phyloP scores from a whole-genome alignment of 2,888 invertebrate species.

The Himalopsyche japonica region DNA sequence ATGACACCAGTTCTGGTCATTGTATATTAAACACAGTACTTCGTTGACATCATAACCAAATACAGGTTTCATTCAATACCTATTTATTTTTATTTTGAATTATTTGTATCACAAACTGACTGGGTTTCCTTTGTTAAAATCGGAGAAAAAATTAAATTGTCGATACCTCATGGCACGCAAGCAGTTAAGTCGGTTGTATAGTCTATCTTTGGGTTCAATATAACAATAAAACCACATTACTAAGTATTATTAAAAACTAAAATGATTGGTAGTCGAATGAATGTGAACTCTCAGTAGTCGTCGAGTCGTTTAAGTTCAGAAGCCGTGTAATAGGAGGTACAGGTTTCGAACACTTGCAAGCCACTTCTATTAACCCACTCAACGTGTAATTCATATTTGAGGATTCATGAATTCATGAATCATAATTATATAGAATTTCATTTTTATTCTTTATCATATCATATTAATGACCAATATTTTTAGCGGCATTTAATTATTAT shows the following conservation, averaged over 20 bases:
- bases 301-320: background rate
- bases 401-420: too few species aligned
- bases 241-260: background rate
- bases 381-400: too few species aligned
- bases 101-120: background rate
- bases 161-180: background rate
- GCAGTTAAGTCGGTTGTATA: background rate
- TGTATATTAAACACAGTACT: too few species aligned
- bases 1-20: too few species aligned
- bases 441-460: too few species aligned
- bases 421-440: too few species aligned
- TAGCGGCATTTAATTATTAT: too few species aligned
- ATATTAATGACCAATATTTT: too few species aligned
- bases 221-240: background rate
- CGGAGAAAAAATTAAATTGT: background rate
- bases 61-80: too few species aligned
- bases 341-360: background rate
- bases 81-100: too few species aligned
- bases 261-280: background rate
- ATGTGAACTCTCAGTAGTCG: background rate
- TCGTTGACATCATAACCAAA: too few species aligned
- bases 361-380: background rate
- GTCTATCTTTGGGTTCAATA: background rate
- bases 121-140: background rate
- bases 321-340: background rate